Base-by-base conservation (phyloP, 1,140 invertebrate genomes). In the Meloidogyne exigua region DNA sequence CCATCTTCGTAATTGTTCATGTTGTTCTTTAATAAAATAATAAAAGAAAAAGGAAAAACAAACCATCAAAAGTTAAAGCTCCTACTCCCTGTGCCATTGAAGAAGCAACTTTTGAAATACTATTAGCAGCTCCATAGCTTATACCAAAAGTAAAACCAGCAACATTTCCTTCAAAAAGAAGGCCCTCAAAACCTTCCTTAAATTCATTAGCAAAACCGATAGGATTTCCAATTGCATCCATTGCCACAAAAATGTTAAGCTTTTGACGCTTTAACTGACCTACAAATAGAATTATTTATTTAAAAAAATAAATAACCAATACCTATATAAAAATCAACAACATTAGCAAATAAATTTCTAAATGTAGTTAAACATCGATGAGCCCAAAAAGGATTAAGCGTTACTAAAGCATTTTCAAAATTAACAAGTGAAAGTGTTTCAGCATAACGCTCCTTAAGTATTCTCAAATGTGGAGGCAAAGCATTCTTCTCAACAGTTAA, bases 161-260 rank as follows among this genome's bases (percentile, higher is more conserved):
- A 13, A 98, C 92, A 88, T 91, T 90, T 23, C 94, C 94, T 89
- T 98, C 95, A 72, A 92, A 92, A 67, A 98, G 91, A 15, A 98
- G 89, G 18, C 94, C 94, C 10, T 93, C 92, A 62, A 99, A 92
- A 26, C 96, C 95, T 89, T 98, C 95, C 36, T 93, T 93, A 21
- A 99, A 92, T 89, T 99, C 96, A 84, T 93, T 94, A 44, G 97
- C 91, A 80, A 99, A 92, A 13, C 96, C 96, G 42, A 96, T 87
- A 13, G 96, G 96, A 90, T 97, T 98, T 5, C 96, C 96, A 10
- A 99, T 90, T 87, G 98, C 98, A 88, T 99, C 96, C 32, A 96
- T 93, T 0, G 95, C 95, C 0, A 95, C 95, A 69, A 98, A 88
- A 85, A 99, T 98, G 75, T 93, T 92, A 15, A 93, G 93, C 2